These are phyloP conservation scores for Ophion ventricosus DNA, from an alignment of 2,888 invertebrate genomes.

Conservation along the genomic window DNA sequence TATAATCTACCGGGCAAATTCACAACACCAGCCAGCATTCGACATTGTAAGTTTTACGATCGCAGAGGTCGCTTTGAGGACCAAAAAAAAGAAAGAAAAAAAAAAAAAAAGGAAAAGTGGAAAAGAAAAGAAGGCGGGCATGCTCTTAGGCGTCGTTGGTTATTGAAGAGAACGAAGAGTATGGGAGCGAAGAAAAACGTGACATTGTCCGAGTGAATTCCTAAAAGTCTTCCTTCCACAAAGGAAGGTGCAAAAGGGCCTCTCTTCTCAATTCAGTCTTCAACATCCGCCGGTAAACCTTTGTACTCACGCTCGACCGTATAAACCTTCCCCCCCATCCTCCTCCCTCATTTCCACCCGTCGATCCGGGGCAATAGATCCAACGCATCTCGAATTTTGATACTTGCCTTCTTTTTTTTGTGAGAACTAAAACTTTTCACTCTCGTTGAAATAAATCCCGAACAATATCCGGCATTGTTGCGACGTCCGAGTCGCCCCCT, in stretches of 20 bases:
- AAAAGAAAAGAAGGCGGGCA: constrained; percentile 31
- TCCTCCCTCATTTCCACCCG: too few species aligned
- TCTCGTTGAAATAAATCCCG: not conserved
- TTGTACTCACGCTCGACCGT: constrained; percentile 40
- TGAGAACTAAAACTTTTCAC: not conserved
- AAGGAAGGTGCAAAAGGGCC: constrained; percentile 51
- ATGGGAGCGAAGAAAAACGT: constrained; percentile 41
- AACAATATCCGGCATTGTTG: not conserved
- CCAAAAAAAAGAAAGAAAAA: constrained; percentile 20
- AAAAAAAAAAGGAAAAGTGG: too few species aligned
- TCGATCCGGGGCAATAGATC: constrained; percentile 72
- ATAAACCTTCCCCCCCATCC: not conserved
- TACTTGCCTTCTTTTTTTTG: constrained; percentile 56
- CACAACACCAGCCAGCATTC: not conserved
- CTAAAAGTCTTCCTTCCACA: constrained; percentile 38
- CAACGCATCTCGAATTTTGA: constrained; percentile 73
- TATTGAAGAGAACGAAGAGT: constrained; percentile 27
- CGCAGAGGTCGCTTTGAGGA: constrained; percentile 20
- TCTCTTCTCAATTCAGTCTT: constrained; percentile 40
- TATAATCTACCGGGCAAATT: not conserved
- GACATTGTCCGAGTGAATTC: constrained; percentile 55
- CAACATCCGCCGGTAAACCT: constrained; percentile 54
- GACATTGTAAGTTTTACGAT: constrained; percentile 22
- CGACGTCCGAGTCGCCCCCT: not conserved
- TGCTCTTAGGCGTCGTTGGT: constrained; percentile 33